Conservation (phyloP, 1,140 invertebrate genomes). For the Charaxes varanes region DNA sequence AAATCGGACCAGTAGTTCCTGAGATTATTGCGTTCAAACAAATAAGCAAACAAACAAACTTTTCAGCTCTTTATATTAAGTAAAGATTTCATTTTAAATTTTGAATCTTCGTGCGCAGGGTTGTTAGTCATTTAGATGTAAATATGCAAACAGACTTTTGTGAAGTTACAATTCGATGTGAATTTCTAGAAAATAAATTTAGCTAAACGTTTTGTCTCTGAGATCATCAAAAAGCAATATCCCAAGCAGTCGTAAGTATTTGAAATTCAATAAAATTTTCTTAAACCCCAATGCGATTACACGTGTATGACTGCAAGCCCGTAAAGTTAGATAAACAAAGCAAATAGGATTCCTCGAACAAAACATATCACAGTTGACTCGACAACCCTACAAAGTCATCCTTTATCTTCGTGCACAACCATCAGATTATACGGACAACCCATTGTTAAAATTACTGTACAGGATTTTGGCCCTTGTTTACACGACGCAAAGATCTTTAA, state of each 20-base stretch:
- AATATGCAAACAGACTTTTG: no score
- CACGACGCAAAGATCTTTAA: neutral
- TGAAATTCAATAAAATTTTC: neutral
- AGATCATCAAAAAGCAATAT: neutral
- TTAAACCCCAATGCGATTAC: conserved; percentile 6
- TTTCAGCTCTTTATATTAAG: no score
- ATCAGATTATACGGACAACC: conserved; percentile 4
- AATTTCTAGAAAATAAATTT: no score
- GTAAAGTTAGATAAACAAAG: conserved; percentile 8
- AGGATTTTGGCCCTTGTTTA: neutral
- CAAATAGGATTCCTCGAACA: conserved; percentile 10
- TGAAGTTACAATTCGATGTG: no score
- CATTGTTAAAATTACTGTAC: neutral
- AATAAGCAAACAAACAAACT: no score
- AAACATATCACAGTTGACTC: conserved; percentile 11
- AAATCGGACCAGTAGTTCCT: no score
- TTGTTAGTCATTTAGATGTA: no score
- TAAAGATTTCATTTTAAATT: no score
- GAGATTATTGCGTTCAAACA: no score
- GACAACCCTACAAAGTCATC: conserved; percentile 13
- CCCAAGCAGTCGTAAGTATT: neutral
- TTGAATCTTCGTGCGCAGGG: no score
- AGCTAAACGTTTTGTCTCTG: no score
- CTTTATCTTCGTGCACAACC: conserved; percentile 12
- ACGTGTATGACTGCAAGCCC: conserved; percentile 3